Evolutionary conservation across 2,888 invertebrate genomes (phyloP).

Genomic region (Tenodera sinensis): DNA sequence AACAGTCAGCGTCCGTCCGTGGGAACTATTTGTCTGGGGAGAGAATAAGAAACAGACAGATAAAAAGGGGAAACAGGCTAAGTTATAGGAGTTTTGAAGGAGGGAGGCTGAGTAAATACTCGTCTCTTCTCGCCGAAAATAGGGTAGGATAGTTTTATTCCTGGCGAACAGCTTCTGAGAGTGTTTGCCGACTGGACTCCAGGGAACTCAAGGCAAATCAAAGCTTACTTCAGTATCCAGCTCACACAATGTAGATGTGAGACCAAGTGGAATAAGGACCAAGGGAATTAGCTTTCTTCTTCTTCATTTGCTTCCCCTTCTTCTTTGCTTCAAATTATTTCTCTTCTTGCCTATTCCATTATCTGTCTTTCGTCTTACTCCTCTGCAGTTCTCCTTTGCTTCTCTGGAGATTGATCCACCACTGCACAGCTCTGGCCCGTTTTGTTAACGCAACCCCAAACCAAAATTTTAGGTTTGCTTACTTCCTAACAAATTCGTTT

Average conservation of each 20-base stretch:
- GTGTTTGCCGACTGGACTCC: constrained; percentile 28
- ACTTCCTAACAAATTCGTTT: too few species aligned
- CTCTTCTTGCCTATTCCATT: constrained; percentile 3
- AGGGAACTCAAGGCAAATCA: constrained; percentile 24
- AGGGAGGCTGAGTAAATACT: constrained; percentile 24
- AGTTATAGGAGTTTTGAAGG: constrained; percentile 4
- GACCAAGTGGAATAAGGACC: constrained; percentile 27
- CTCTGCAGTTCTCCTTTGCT: neutral
- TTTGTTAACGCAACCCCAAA: too few species aligned
- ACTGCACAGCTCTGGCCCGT: too few species aligned
- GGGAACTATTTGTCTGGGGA: constrained; percentile 3
- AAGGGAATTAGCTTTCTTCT: constrained; percentile 17
- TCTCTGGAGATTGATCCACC: too few species aligned
- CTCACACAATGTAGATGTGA: constrained; percentile 20
- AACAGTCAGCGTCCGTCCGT: neutral
- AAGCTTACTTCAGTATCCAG: constrained; percentile 11
- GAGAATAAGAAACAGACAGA: constrained; percentile 4
- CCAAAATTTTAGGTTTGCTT: too few species aligned
- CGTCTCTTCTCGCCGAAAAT: neutral
- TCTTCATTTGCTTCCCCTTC: neutral
- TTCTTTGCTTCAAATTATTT: neutral
- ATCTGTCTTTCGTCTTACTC: neutral
- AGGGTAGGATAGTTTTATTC: constrained; percentile 19
- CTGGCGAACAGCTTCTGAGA: neutral
- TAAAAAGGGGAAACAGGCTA: constrained; percentile 1